phyloP scores from a whole-genome alignment of 2,113 vertebrate genomes.

The Ariopsis seemanni region DNA sequence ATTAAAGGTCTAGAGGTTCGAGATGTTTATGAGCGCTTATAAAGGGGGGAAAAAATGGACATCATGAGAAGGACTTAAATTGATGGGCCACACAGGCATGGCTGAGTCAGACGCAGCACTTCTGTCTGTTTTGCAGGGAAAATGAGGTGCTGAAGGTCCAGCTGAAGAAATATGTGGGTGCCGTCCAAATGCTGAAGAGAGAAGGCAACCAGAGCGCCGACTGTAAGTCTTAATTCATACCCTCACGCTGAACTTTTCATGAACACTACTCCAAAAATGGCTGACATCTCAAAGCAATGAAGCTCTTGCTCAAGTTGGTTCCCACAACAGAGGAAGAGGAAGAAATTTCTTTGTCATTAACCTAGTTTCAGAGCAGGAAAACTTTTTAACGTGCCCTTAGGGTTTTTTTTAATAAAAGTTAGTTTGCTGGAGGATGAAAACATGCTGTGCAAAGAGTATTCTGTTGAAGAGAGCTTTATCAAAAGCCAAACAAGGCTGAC shows the following conservation, averaged over 20 bases:
- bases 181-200: slow-evolving; percentile 98
- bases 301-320: background rate
- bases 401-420: slow-evolving; percentile 51
- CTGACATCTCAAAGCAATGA: background rate
- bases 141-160: slow-evolving; percentile 99
- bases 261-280: background rate
- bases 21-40: background rate
- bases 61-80: background rate
- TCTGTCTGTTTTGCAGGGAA: slow-evolving; percentile 77
- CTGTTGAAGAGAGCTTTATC: slow-evolving; percentile 61
- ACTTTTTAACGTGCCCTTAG: slow-evolving; percentile 19
- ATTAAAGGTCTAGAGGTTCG: background rate
- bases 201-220: slow-evolving; percentile 84
- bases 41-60: background rate
- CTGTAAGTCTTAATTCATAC: slow-evolving; percentile 73
- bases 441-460: slow-evolving; percentile 53
- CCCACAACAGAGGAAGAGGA: background rate
- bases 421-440: slow-evolving; percentile 52
- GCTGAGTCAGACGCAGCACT: slow-evolving; percentile 5
- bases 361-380: slow-evolving; percentile 19
- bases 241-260: background rate
- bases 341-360: slow-evolving; percentile 30
- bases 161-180: slow-evolving; percentile 97
- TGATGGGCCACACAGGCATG: background rate
- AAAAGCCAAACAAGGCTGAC: slow-evolving; percentile 63